Base-by-base conservation (phyloP, 2,797 vertebrate species). In the Mormyrus hasselquistii region DNA sequence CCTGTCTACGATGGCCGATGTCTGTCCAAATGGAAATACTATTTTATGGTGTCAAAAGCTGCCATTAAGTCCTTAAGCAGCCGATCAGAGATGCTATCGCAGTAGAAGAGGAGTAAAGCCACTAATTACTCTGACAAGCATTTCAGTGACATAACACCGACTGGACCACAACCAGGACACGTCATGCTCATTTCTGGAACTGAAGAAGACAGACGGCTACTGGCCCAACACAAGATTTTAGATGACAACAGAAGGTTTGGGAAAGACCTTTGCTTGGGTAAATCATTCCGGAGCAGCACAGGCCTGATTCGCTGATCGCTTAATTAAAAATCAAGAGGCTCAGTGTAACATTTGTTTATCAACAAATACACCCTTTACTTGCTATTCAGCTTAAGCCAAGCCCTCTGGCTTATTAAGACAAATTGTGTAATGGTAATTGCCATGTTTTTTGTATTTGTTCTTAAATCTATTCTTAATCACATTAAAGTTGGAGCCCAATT, bases 391-490 rank as follows among this genome's bases (percentile, higher is more conserved):
- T 53, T 14, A 49, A 52, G 49, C 41, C 44, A 22, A 52, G 19
- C n/a, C 44, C 82, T 84, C 19, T 49, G 82, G 47, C 19, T 84
- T 86, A 55, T 29, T 86, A 34, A 86, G 84, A 53, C 12, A 53
- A 52, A 55, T 29, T 22, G 22, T 86, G 41, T 29, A 55, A 34
- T 25, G 49, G 83, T 41, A 87, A 59, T 59, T 57, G 14, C 34
- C 10, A 41, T 57, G 53, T n/a, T 7, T 87, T 57, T 59, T 62
- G 38, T 55, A 25, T 89, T 88, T 91, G 87, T 90, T 90, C 57
- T 88, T 85, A 59, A 88, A 86, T 87, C 90, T 82, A 38, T 86
- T 73, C 65, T 91, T 90, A 90, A 89, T 88, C 89, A 90, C 73
- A 89, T 88, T 90, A 84, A 69, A 89, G 76, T 50, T 14, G 44